phyloP scores from a whole-genome alignment of 2,113 vertebrate species.

The Diadophis punctatus region DNA sequence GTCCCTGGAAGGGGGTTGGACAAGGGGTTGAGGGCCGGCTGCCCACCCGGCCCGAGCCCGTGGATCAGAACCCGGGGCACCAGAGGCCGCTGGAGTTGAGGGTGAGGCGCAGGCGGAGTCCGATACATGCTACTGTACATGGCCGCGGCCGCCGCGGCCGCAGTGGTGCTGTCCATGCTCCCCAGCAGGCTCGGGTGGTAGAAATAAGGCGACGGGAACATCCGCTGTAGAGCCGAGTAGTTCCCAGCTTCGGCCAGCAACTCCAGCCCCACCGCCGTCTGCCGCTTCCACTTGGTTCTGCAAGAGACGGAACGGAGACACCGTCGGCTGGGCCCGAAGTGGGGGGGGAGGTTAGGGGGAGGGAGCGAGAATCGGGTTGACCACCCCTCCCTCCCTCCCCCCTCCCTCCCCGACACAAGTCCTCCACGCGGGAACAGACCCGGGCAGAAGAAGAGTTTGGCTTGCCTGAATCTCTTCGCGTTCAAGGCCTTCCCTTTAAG shows the following conservation, averaged over 20 bases:
- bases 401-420: conserved; percentile 73
- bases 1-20: conserved; percentile 84
- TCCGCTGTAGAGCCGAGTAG: conserved; percentile 93
- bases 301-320: conserved; percentile 98
- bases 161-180: conserved; percentile 93
- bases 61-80: conserved; percentile 97
- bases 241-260: conserved; percentile 94
- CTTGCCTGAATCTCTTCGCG: not conserved
- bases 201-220: conserved; percentile 98
- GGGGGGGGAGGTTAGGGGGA: not conserved
- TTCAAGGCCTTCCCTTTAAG: not conserved
- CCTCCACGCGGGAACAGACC: not conserved
- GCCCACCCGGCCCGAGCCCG: conserved; percentile 91
- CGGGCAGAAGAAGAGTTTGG: not conserved
- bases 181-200: conserved; percentile 94
- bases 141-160: conserved; percentile 92
- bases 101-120: conserved; percentile 92
- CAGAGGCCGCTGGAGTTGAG: conserved; percentile 91
- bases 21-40: conserved; percentile 90
- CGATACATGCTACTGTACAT: conserved; percentile 99
- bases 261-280: conserved; percentile 95
- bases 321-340: conserved; percentile 86
- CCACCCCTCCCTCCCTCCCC: conserved; percentile 77
- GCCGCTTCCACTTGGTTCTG: conserved; percentile 97
- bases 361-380: not conserved